Conservation (phyloP, 1,140 invertebrate species). For the Microplitis demolitor region DNA sequence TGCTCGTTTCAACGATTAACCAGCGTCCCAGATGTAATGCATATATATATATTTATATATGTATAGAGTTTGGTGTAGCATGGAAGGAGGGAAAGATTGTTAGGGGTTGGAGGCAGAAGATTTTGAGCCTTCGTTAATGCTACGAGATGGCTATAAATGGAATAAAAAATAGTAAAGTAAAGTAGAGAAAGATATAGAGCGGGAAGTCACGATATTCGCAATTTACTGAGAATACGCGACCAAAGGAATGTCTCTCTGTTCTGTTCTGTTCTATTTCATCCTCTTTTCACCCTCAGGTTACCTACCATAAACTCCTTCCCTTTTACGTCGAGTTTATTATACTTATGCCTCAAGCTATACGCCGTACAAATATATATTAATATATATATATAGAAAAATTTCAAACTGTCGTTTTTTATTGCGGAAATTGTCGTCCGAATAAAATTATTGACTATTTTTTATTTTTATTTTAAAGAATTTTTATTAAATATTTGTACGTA, state of each 20-base stretch:
- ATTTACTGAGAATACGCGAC: constrained; percentile 26
- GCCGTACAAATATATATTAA: neutral
- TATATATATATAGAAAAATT: no score
- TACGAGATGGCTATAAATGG: neutral
- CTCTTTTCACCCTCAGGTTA: neutral
- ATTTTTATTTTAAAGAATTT: no score
- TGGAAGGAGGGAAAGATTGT: no score
- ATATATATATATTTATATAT: neutral
- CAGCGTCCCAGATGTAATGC: neutral
- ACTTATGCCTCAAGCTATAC: neutral
- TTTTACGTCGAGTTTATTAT: constrained; percentile 7
- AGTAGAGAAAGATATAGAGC: neutral
- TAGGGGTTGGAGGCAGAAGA: neutral
- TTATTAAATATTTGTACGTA: no score
- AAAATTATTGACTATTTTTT: no score
- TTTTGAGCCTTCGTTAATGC: constrained; percentile 16
- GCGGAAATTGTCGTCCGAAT: no score
- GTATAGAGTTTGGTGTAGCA: no score
- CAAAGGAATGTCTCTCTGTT: constrained; percentile 22
- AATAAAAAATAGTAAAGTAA: no score
- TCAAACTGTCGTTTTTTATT: no score
- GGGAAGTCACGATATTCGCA: constrained; percentile 24
- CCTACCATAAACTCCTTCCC: constrained; percentile 6
- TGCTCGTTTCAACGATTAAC: constrained; percentile 26
- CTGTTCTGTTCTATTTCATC: neutral